Percentiles rank a stretch among this genome's conserved stretches.
phyloP scores from a whole-genome alignment of 2,888 invertebrate genomes.

The Peribatodes rhomboidaria region DNA sequence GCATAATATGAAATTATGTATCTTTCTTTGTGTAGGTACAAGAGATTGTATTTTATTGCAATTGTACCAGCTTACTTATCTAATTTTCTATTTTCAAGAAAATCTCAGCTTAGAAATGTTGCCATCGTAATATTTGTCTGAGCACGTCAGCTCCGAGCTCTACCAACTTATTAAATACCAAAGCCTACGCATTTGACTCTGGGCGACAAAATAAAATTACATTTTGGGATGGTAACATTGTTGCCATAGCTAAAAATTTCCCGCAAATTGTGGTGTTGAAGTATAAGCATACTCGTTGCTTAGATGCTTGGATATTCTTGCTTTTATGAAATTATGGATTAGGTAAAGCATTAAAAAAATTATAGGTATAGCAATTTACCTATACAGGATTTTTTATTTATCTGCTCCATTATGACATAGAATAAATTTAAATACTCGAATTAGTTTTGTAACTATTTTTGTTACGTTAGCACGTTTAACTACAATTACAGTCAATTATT shows the following conservation, averaged over 20 bases:
- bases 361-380: too few relatives aligned
- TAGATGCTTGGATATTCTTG: background rate
- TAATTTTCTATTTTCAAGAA: background rate
- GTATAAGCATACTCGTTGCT: background rate
- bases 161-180: conserved; percentile 12
- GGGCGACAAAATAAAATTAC: conserved; percentile 25
- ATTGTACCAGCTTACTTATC: too few relatives aligned
- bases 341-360: too few relatives aligned
- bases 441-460: too few relatives aligned
- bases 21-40: too few relatives aligned
- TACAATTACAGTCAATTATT: too few relatives aligned
- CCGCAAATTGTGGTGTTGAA: background rate
- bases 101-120: background rate
- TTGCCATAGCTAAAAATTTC: conserved; percentile 5
- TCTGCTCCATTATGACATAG: too few relatives aligned
- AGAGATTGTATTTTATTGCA: too few relatives aligned
- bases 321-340: background rate
- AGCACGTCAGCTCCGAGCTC: background rate
- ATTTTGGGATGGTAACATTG: conserved; percentile 4
- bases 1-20: too few relatives aligned
- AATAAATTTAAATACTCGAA: too few relatives aligned
- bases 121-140: background rate
- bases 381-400: too few relatives aligned
- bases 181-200: conserved; percentile 12
- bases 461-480: too few relatives aligned